Evolutionary conservation across 2,888 invertebrate genomes (phyloP).

Genomic region (Stratiomys singularior): DNA sequence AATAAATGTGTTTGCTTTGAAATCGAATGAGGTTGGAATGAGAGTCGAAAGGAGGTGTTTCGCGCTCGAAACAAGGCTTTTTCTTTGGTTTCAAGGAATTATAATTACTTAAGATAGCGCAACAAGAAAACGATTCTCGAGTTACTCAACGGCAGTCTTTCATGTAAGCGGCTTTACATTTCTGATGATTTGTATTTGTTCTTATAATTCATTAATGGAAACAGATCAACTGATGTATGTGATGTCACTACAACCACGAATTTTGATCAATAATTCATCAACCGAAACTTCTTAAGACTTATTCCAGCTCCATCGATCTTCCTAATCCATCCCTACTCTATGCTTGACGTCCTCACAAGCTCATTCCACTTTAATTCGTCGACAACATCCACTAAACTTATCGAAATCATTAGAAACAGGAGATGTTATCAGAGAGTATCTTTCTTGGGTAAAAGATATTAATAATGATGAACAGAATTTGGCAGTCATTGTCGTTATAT

Average conservation of each 20-base stretch:
- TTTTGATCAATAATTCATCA: too few relatives aligned
- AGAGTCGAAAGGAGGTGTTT: background rate
- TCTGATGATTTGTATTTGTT: too few relatives aligned
- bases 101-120: background rate
- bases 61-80: too few relatives aligned
- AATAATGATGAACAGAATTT: conserved; percentile 15
- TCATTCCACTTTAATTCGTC: background rate
- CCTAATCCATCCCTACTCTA: background rate
- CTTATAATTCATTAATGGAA: too few relatives aligned
- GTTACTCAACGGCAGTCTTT: too few relatives aligned
- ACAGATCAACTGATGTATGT: too few relatives aligned
- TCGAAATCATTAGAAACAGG: conserved; percentile 16
- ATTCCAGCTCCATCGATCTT: background rate
- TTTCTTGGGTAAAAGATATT: background rate
- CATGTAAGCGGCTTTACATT: too few relatives aligned
- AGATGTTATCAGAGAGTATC: conserved; percentile 15
- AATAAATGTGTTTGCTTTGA: background rate
- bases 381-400: background rate
- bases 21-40: background rate
- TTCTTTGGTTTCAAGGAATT: too few relatives aligned
- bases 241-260: too few relatives aligned
- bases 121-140: background rate
- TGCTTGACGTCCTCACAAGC: too few relatives aligned
- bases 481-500: conserved; percentile 17
- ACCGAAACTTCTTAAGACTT: too few relatives aligned